Conservation (phyloP, 2,888 invertebrate species). For the Volucella inanis region DNA sequence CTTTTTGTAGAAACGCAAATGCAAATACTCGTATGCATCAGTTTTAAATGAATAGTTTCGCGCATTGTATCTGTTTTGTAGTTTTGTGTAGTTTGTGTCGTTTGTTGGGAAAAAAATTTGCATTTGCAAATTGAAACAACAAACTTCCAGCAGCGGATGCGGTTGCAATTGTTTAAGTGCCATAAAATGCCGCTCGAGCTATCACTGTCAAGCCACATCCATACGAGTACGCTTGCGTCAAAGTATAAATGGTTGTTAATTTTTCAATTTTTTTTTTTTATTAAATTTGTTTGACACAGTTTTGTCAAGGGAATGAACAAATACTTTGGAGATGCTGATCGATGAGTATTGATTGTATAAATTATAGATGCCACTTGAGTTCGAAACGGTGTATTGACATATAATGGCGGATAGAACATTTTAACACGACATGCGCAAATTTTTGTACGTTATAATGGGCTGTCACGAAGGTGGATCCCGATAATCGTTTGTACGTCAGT, state of each 20-base stretch:
- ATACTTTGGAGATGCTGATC: no score
- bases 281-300: no score
- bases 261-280: not conserved
- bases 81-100: slow-evolving; percentile 49
- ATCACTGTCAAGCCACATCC: slow-evolving; percentile 28
- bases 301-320: no score
- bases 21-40: slow-evolving; percentile 52
- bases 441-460: no score
- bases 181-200: slow-evolving; percentile 34
- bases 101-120: slow-evolving; percentile 37
- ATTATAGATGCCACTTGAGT: not conserved
- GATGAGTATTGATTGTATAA: not conserved
- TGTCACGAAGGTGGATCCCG: no score
- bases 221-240: slow-evolving; percentile 2
- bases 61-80: slow-evolving; percentile 28
- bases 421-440: no score
- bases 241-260: slow-evolving; percentile 27
- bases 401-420: no score
- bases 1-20: slow-evolving; percentile 4
- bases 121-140: slow-evolving; percentile 67
- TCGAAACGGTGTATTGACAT: not conserved
- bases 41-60: slow-evolving; percentile 30
- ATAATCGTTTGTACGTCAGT: no score
- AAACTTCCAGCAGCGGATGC: slow-evolving; percentile 36
- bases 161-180: slow-evolving; percentile 61